Evolutionary conservation across 2,797 vertebrate genomes (phyloP).

Genomic region (Coregonus sp.): DNA sequence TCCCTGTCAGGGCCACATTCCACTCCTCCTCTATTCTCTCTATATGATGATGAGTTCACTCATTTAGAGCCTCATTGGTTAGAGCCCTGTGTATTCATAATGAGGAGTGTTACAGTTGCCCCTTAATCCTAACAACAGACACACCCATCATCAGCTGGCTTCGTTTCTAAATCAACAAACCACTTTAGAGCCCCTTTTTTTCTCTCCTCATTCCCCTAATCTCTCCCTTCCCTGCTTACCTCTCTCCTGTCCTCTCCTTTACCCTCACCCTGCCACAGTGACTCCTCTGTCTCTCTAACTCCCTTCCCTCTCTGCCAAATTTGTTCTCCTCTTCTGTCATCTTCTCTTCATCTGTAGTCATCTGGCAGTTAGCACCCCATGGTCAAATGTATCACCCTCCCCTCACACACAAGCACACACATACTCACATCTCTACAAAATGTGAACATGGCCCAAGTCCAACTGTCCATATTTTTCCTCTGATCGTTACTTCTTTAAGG

Average conservation of each 20-base stretch:
- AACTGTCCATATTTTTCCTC: neutral
- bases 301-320: neutral
- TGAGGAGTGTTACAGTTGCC: neutral
- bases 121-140: neutral
- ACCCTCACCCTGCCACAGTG: neutral
- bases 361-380: neutral
- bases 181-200: constrained; percentile 27
- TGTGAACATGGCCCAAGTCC: neutral
- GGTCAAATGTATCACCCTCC: constrained; percentile 3
- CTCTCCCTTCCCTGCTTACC: neutral
- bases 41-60: constrained; percentile 13
- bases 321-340: neutral
- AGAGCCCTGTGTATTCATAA: neutral
- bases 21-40: constrained; percentile 24
- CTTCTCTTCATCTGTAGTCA: neutral
- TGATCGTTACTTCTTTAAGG: neutral
- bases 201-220: neutral
- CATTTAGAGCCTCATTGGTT: neutral
- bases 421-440: neutral
- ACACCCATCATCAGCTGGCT: neutral
- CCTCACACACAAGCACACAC: constrained; percentile 9
- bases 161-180: constrained; percentile 11
- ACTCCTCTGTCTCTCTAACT: constrained; percentile 19
- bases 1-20: constrained; percentile 53
- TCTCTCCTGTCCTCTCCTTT: neutral